phyloP scores from a whole-genome alignment of 2,113 vertebrate species.

The Noturus placidus region DNA sequence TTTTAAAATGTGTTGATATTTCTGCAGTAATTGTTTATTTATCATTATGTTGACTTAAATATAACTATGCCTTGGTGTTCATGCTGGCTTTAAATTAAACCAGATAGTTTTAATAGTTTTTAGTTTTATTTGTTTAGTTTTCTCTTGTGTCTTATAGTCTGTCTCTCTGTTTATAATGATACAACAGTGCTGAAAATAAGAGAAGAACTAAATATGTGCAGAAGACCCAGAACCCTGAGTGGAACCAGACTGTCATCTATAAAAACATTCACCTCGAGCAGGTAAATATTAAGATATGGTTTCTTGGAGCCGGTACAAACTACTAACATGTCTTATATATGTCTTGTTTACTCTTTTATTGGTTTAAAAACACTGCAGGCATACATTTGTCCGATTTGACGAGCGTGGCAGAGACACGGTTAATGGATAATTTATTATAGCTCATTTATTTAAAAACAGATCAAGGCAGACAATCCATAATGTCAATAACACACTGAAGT shows the following conservation, averaged over 20 bases:
- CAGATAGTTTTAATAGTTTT: not conserved
- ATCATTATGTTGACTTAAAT: not conserved
- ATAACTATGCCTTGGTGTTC: not conserved
- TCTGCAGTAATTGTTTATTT: not conserved
- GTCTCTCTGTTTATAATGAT: conserved; percentile 56
- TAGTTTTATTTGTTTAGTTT: not conserved
- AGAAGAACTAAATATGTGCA: conserved; percentile 91
- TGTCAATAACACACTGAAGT: not conserved
- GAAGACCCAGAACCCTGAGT: conserved; percentile 96
- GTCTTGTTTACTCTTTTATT: not conserved
- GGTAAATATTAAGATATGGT: conserved; percentile 69
- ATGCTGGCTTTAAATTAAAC: not conserved
- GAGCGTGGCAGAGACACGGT: not conserved
- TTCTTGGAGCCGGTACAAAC: not conserved
- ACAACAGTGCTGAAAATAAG: conserved; percentile 92
- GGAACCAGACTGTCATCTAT: conserved; percentile 99
- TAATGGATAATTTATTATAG: not conserved
- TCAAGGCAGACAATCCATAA: not conserved
- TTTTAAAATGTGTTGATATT: not conserved
- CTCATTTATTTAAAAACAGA: not conserved
- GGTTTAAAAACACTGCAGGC: not conserved
- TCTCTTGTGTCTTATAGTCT: not conserved
- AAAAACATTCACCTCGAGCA: conserved; percentile 97
- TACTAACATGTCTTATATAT: not conserved
- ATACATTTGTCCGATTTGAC: not conserved